phyloP scores from a whole-genome alignment of 2,888 invertebrate species.

The Hydroisotoma schaefferi region DNA sequence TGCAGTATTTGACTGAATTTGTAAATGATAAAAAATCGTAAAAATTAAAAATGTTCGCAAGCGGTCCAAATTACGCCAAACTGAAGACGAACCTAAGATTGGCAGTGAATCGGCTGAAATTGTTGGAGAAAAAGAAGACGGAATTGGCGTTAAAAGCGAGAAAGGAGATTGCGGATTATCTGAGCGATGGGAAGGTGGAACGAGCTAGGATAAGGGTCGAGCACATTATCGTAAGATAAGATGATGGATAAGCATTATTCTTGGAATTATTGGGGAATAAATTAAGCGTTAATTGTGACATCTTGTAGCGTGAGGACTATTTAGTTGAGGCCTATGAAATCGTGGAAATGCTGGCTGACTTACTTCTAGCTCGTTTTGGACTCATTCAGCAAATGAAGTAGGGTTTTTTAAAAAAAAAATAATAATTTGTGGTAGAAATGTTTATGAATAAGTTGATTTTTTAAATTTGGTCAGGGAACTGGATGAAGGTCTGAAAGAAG shows the following conservation, averaged over 20 bases:
- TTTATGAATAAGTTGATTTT: background rate
- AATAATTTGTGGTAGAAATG: background rate
- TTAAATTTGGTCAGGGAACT: constrained; percentile 58
- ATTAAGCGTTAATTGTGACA: background rate
- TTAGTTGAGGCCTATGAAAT: constrained; percentile 99
- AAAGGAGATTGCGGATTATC: constrained; percentile 96
- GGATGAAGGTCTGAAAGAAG: constrained; percentile 92
- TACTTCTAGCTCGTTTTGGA: constrained; percentile 92
- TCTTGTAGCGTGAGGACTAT: constrained; percentile 78
- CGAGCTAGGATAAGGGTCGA: constrained; percentile 96
- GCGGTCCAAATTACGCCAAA: constrained; percentile 87
- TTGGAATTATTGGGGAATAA: background rate
- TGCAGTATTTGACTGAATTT: background rate
- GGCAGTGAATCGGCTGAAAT: constrained; percentile 86
- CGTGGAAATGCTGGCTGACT: constrained; percentile 98
- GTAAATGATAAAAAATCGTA: background rate
- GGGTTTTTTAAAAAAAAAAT: constrained; percentile 41
- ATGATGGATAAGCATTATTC: background rate
- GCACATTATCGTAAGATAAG: constrained; percentile 70
- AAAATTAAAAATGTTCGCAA: constrained; percentile 73
- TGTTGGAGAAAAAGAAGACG: constrained; percentile 95
- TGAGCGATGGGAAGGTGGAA: constrained; percentile 77
- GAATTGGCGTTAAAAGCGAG: constrained; percentile 93
- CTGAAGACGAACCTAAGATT: constrained; percentile 93
- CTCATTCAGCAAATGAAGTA: constrained; percentile 95